Evolutionary conservation across 2,797 vertebrate genomes (phyloP), one percentile per base, ranked within the genome.

Genomic region (Rhynchonycteris naso): DNA sequence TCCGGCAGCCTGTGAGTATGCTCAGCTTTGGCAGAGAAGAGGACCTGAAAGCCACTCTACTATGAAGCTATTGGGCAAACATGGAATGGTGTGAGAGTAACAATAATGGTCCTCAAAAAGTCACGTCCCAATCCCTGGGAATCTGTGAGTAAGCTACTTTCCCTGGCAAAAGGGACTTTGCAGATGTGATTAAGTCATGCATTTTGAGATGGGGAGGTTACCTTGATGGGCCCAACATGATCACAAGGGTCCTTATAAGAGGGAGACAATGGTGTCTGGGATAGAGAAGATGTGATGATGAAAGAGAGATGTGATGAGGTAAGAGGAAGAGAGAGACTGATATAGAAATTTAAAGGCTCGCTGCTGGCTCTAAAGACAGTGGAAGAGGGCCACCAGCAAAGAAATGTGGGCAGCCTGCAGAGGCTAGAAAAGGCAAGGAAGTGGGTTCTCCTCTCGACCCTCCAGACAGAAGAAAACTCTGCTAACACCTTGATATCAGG

Each of bases 131-230:
- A 66, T 56, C 54, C 15, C 63, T 21, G 43, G 43, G 59, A 50
- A 50, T 35, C 4, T 22, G 3, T 38, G 43, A 79, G 5, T n/a
- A 1, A 69, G 30, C 54, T 74, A 7, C 59, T 84, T 83, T 68
- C 68, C 21, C n/a, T 38, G 75, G 21, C 13, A 52, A 72, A 92
- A 79, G 26, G 13, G 13, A 14, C 63, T 80, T 85, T 56, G 58
- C 26, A 68, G 22, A 28, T 84, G 26, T 24, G 61, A 58, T 83
- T 50, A 63, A 63, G 1, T 54, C 43, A 13, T 2, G 14, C 21
- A 63, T 93, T 76, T 78, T 69, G 93, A 65, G 65, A 63, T 69
- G 47, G 7, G 26, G 35, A 88, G 43, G 35, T 72, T 19, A 68
- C 26, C 15, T 61, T 38, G 33, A 18, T 59, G 24, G 74, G 21